Conservation (phyloP, 2,797 vertebrate species). For the Coluber constrictor region DNA sequence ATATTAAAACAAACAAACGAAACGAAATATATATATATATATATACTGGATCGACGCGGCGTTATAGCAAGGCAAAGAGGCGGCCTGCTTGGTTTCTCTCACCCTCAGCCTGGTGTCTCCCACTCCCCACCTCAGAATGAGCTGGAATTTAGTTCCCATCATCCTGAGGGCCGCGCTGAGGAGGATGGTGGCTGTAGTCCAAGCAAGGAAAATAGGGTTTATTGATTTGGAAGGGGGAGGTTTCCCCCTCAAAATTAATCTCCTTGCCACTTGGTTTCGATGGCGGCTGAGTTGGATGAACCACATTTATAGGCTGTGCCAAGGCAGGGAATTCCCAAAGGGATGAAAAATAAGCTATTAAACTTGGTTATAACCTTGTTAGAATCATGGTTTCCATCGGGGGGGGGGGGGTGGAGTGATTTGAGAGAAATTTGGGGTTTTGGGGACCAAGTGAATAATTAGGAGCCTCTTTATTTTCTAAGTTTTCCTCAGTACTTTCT, state of each 20-base stretch:
- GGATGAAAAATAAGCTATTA: background rate
- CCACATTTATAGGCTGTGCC: background rate
- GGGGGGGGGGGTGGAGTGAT: background rate
- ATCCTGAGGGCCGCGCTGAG: background rate
- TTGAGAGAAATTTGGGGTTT: background rate
- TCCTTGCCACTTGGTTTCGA: background rate
- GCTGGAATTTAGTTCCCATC: background rate
- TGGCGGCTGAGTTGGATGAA: background rate
- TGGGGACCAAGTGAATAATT: background rate
- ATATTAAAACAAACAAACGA: background rate
- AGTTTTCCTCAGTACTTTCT: background rate
- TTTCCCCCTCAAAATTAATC: background rate
- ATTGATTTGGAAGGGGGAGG: background rate
- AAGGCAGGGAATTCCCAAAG: background rate
- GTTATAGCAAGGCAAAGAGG: background rate
- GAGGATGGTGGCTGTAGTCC: background rate
- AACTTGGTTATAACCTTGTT: background rate
- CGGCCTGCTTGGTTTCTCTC: background rate
- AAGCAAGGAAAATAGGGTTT: background rate
- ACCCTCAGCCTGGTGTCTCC: background rate
- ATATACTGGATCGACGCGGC: background rate
- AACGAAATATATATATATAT: too few species aligned
- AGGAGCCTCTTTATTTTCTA: background rate
- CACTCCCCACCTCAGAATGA: background rate
- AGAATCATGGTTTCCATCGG: background rate